Evolutionary conservation across 2,888 invertebrate genomes (phyloP), one percentile per base, ranked within the genome.

Genomic region (Thymelicus sylvestris): DNA sequence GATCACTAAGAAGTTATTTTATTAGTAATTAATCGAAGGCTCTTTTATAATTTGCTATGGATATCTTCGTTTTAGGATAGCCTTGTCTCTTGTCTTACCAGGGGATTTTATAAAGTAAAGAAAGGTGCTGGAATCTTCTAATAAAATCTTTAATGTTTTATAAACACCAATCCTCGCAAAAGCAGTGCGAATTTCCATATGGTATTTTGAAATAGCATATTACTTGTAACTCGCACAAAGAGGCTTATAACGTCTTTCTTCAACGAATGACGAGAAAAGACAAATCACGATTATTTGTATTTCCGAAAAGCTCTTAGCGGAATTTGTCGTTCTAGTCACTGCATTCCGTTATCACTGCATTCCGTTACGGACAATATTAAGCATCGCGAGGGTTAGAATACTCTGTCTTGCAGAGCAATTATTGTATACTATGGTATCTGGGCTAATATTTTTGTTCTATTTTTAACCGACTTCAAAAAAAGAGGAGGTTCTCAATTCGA

Each of bases 261-360:
- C 38, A 31, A 31, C 31, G 31, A 31, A 5, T 10, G 1, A 57
- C 6, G 6, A 13, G 13, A 38, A 57, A 57, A 57, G 31, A 38
- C 6, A 57, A 38, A 57, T 57, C 7, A 57, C 57, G 57, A 38
- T 10, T 24, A 24, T 10, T 57, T 57, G 57, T 31, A 38, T 57
- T 57, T 57, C 13, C 13, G 10, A 57, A 47, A 57, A 57, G 31
- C 31, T 57, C 57, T 57, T 38, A 57, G 57, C 57, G 57, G 57
- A 57, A 38, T 57, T 12, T n/a, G 57, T 13, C 31, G 31, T 38
- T 57, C 13, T 57, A 57, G 7, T 57, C 31, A 57, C 31, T 10
- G 15, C 8, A 52, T 19, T 52, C 7, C 7, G 6, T 15, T 19
- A 15, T 57, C 31, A 57, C 31, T 10, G 15, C 8, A 52, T 19